These are phyloP conservation scores for Artemia sinica DNA, from an alignment of 2,888 invertebrate species.

Conservation along the genomic window DNA sequence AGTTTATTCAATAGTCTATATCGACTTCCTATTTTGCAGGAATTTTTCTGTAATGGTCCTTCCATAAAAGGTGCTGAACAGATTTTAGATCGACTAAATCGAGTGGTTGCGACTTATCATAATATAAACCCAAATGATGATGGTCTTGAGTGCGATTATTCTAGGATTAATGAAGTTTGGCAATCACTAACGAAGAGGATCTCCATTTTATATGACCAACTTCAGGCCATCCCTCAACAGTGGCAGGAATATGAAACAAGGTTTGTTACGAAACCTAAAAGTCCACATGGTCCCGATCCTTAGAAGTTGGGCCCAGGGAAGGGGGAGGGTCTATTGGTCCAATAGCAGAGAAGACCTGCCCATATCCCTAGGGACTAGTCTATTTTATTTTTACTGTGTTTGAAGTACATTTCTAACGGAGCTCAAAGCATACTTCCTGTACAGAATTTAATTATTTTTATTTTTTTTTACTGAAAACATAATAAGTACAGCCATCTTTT, in stretches of 20 bases:
- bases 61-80: conserved; percentile 44
- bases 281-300: no score
- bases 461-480: no score
- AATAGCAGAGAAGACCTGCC: no score
- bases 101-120: conserved; percentile 48
- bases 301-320: no score
- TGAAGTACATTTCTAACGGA: no score
- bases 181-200: conserved; percentile 49
- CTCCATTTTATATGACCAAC: conserved; percentile 48
- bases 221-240: conserved; percentile 72
- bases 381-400: no score
- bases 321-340: no score
- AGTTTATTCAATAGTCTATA: not conserved
- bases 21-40: conserved; percentile 27
- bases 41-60: conserved; percentile 28
- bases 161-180: conserved; percentile 57
- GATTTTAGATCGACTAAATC: conserved; percentile 56
- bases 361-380: no score
- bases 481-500: no score
- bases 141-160: conserved; percentile 43
- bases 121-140: conserved; percentile 49
- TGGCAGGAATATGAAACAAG: conserved; percentile 70
- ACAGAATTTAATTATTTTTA: no score
- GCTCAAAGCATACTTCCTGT: no score
- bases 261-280: conserved; percentile 28